Evolutionary conservation across 2,113 vertebrate genomes (phyloP).

Genomic region (human (Homo sapiens)): GRCh38 chr9:32717501-32718000

Average conservation of each 20-base stretch:
- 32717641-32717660: background rate
- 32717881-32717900: background rate
- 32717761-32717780: slow-evolving; percentile 34
- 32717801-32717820: background rate
- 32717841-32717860: background rate
- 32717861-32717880: background rate
- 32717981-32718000: background rate
- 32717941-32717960: background rate
- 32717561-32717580: background rate
- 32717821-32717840: slow-evolving; percentile 1
- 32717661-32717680: background rate
- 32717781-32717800: background rate
- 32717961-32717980: background rate
- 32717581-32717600: background rate
- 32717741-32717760: background rate
- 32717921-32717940: background rate
- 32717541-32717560: background rate
- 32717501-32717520: background rate
- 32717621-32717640: background rate
- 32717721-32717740: background rate
- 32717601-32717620: background rate
- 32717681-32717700: background rate
- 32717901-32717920: background rate
- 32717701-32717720: background rate
- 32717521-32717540: background rate